Percentiles rank a stretch among this genome's conserved stretches.
Evolutionary conservation across 2,888 invertebrate genomes (phyloP).

Genomic region (Brenthis hecate): DNA sequence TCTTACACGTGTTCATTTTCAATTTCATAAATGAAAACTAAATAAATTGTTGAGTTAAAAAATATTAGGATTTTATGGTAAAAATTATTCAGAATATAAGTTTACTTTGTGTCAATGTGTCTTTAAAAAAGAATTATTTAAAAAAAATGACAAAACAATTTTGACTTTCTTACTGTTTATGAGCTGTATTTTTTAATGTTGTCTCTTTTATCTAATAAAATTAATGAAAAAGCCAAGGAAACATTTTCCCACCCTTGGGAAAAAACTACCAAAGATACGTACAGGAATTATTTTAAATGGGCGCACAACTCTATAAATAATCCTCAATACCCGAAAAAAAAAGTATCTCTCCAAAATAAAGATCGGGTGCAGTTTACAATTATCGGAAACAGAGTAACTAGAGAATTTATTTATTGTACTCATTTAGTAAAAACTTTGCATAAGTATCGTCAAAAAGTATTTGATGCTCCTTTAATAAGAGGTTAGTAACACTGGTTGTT

Average conservation of each 20-base stretch:
- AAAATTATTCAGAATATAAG: too few relatives aligned
- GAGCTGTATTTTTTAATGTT: neutral
- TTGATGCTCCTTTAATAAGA: constrained; percentile 61
- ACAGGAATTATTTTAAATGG: constrained; percentile 53
- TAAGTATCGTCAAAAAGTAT: constrained; percentile 59
- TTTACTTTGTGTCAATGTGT: too few relatives aligned
- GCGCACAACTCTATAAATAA: constrained; percentile 67
- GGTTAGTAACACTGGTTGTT: constrained; percentile 47
- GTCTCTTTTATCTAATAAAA: neutral
- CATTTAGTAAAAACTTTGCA: constrained; percentile 62
- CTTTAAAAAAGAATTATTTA: too few relatives aligned
- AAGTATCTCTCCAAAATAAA: constrained; percentile 42
- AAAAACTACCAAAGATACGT: constrained; percentile 53
- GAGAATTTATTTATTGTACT: constrained; percentile 65
- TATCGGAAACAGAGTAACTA: constrained; percentile 62
- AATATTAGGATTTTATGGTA: too few relatives aligned
- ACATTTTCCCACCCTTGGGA: constrained; percentile 62
- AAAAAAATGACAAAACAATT: too few relatives aligned
- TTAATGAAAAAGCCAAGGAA: constrained; percentile 42
- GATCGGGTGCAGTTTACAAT: constrained; percentile 57
- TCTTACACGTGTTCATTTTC: too few relatives aligned
- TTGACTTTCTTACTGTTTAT: neutral
- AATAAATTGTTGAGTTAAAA: too few relatives aligned
- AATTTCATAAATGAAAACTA: too few relatives aligned
- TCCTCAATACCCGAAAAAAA: constrained; percentile 55